A percentile compares a stretch with the other conserved stretches of the same genome.
These are phyloP conservation scores for Herpetotheres cachinnans DNA, from an alignment of 2,113 vertebrate genomes.

Conservation along the genomic window DNA sequence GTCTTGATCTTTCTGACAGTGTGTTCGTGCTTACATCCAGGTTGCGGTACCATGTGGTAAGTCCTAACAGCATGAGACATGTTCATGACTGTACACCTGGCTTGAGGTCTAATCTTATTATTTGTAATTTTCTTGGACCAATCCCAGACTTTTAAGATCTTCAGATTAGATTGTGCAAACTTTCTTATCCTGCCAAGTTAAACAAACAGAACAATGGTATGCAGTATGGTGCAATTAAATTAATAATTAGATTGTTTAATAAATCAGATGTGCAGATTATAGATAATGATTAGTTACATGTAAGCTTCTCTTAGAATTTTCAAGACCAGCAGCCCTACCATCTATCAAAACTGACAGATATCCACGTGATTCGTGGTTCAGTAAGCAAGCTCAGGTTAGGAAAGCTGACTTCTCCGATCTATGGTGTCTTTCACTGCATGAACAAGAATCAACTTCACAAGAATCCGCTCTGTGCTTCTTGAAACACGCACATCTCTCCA, in stretches of 20 bases:
- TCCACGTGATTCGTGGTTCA: background rate
- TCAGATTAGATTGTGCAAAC: constrained; percentile 10
- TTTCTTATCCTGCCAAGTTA: background rate
- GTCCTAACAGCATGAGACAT: background rate
- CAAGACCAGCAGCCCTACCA: background rate
- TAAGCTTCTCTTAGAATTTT: background rate
- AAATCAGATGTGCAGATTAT: background rate
- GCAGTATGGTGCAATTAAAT: background rate
- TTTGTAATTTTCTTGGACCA: background rate
- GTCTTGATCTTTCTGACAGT: background rate
- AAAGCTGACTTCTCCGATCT: background rate
- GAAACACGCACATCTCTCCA: background rate
- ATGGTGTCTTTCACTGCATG: background rate
- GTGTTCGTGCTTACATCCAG: background rate
- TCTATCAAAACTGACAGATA: background rate
- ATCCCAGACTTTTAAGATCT: background rate
- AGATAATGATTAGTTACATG: background rate
- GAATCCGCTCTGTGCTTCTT: background rate
- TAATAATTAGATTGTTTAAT: background rate
- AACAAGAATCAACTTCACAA: background rate
- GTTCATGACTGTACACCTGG: background rate
- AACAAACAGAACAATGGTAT: background rate
- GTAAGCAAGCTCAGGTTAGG: background rate
- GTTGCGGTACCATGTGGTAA: background rate
- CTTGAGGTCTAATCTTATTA: background rate